A percentile compares a stretch with the other conserved stretches of the same genome.
Evolutionary conservation across 2,113 vertebrate genomes (phyloP).

Genomic region (Burhinus bistriatus): DNA sequence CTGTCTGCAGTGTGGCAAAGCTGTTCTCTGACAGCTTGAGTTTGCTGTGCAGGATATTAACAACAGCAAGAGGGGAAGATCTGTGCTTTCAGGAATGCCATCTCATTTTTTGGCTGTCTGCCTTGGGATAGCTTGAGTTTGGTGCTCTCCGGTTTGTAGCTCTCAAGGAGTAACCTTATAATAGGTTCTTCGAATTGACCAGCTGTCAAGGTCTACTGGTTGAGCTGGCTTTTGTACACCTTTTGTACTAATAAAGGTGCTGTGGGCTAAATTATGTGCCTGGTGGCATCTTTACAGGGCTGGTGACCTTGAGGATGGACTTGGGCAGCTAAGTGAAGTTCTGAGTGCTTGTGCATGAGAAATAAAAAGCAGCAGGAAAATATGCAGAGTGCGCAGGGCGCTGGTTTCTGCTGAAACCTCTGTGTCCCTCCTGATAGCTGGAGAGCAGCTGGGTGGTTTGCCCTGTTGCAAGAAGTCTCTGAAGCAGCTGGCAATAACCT

Average conservation of each 20-base stretch:
- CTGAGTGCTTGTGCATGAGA: not conserved
- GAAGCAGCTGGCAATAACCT: not conserved
- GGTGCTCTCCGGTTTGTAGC: not conserved
- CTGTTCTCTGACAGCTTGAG: not conserved
- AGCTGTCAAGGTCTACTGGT: not conserved
- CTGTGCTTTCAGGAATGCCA: not conserved
- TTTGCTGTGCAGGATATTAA: not conserved
- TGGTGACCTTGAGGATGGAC: not conserved
- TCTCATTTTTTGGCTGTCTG: not conserved
- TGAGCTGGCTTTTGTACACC: not conserved
- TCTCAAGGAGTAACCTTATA: not conserved
- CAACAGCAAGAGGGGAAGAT: not conserved
- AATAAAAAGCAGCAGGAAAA: not conserved
- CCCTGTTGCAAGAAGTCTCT: not conserved
- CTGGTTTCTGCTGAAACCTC: not conserved
- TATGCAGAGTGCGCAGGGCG: fast-evolving
- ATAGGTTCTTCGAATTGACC: not conserved
- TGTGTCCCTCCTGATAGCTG: not conserved
- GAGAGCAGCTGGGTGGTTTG: not conserved
- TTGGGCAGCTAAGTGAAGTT: not conserved
- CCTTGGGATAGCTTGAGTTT: not conserved
- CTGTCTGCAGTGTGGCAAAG: not conserved
- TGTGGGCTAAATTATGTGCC: not conserved
- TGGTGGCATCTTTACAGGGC: not conserved
- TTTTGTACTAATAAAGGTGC: not conserved